Conservation (phyloP, 92 coral and sea anemone genomes). For the Phenganax subtilis region DNA sequence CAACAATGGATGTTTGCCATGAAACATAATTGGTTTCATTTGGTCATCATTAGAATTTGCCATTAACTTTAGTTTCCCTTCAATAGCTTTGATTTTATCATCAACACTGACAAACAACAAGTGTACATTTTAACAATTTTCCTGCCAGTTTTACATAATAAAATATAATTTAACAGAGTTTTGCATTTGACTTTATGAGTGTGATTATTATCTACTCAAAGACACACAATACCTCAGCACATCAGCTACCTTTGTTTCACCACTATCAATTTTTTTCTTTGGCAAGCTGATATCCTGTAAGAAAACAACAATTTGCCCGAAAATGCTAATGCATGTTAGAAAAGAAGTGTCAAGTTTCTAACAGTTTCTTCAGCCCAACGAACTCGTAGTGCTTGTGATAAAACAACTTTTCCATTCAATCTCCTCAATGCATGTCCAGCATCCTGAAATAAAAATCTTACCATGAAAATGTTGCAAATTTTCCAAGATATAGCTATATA, state of each 20-base stretch:
- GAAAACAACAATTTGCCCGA: background rate
- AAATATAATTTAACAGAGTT: too few species aligned
- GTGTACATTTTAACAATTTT: background rate
- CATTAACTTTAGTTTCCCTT: slow-evolving; percentile 76
- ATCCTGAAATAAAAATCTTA: slow-evolving; percentile 48
- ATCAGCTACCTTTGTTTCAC: slow-evolving; percentile 7
- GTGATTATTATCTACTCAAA: background rate
- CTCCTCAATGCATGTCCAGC: slow-evolving; percentile 71
- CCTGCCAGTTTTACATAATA: background rate
- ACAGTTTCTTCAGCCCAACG: slow-evolving; percentile 80
- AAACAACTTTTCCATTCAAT: slow-evolving; percentile 77
- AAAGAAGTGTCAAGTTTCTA: background rate
- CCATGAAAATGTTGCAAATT: background rate
- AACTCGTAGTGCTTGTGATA: slow-evolving; percentile 68
- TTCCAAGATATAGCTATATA: background rate
- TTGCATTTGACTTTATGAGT: too few species aligned
- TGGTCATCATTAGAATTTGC: slow-evolving; percentile 53
- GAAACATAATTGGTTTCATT: slow-evolving; percentile 11
- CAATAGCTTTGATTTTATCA: slow-evolving; percentile 84
- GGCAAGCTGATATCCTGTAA: background rate
- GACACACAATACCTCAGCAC: slow-evolving; percentile 27
- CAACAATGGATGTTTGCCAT: slow-evolving; percentile 83
- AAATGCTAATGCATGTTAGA: too few species aligned
- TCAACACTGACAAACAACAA: slow-evolving; percentile 58
- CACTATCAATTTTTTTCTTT: background rate